Percentiles rank a stretch among this genome's conserved stretches.
Evolutionary conservation across 2,888 invertebrate genomes (phyloP).

Genomic region (Torymus texanus): DNA sequence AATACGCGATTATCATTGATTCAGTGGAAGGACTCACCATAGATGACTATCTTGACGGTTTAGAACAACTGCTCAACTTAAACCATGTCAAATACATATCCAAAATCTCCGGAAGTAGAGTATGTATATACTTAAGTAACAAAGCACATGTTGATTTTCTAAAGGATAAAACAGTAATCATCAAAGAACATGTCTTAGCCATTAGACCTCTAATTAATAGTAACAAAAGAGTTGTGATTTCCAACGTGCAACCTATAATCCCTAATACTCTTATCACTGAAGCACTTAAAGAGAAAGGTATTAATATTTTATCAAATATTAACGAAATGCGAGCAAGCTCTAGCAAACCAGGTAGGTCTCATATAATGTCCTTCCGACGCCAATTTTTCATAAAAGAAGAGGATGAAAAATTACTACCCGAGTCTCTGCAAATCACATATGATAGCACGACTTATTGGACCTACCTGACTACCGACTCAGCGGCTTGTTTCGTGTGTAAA

Average conservation of each 20-base stretch:
- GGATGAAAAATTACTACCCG: not conserved
- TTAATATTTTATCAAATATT: not conserved
- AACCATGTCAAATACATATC: too few relatives aligned
- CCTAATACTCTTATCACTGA: not conserved
- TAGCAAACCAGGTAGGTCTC: conserved; percentile 9
- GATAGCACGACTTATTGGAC: conserved; percentile 2
- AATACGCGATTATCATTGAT: too few relatives aligned
- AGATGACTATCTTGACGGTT: too few relatives aligned
- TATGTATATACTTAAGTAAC: too few relatives aligned
- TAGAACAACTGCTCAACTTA: too few relatives aligned
- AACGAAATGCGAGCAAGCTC: conserved; percentile 1
- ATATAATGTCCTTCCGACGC: not conserved
- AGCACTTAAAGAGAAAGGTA: not conserved
- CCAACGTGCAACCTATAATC: not conserved
- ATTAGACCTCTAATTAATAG: not conserved
- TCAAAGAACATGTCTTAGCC: not conserved
- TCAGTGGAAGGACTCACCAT: too few relatives aligned
- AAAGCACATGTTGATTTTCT: too few relatives aligned
- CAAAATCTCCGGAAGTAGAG: too few relatives aligned
- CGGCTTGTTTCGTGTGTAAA: conserved; percentile 3
- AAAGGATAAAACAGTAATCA: not conserved
- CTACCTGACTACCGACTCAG: conserved; percentile 5
- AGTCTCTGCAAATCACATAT: not conserved
- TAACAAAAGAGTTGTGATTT: conserved; percentile 12
- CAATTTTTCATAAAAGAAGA: conserved; percentile 4